Evolutionary conservation across 2,797 vertebrate genomes (phyloP).

Genomic region (Crenichthys baileyi): DNA sequence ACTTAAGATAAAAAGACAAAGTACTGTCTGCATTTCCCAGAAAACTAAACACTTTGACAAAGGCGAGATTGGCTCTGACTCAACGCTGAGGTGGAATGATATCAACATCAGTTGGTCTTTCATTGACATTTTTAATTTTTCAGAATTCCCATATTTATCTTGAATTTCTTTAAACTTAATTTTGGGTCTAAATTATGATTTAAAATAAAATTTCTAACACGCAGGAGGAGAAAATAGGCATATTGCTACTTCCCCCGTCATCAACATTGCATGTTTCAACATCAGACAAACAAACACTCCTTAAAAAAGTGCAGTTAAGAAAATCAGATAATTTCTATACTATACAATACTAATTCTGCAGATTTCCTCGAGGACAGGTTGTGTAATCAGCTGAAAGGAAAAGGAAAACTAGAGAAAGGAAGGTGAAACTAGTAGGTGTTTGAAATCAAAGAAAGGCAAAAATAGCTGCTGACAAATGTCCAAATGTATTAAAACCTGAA

Average conservation of each 20-base stretch:
- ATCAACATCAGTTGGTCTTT: not conserved
- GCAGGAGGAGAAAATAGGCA: too few relatives aligned
- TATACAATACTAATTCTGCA: too few relatives aligned
- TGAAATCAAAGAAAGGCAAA: constrained; percentile 7
- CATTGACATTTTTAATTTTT: not conserved
- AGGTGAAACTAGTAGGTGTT: constrained; percentile 6
- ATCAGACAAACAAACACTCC: not conserved
- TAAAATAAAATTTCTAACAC: not conserved
- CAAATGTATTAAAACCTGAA: constrained; percentile 18
- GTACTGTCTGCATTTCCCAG: not conserved
- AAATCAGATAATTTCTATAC: not conserved
- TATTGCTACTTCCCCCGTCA: too few relatives aligned
- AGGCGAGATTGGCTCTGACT: not conserved
- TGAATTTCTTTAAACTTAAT: not conserved
- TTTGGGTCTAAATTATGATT: not conserved
- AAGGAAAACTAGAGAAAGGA: constrained; percentile 3
- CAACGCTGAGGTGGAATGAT: not conserved
- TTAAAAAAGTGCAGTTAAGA: not conserved
- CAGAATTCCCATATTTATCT: too few relatives aligned
- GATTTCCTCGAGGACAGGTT: not conserved
- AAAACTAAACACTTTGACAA: not conserved
- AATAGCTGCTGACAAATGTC: constrained; percentile 33
- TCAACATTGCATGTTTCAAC: too few relatives aligned
- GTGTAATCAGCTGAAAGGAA: constrained; percentile 13
- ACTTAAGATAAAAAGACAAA: too few relatives aligned